These are phyloP conservation scores for Cyanoramphus novaezelandiae DNA, from an alignment of 2,113 vertebrate genomes.

Conservation along the genomic window DNA sequence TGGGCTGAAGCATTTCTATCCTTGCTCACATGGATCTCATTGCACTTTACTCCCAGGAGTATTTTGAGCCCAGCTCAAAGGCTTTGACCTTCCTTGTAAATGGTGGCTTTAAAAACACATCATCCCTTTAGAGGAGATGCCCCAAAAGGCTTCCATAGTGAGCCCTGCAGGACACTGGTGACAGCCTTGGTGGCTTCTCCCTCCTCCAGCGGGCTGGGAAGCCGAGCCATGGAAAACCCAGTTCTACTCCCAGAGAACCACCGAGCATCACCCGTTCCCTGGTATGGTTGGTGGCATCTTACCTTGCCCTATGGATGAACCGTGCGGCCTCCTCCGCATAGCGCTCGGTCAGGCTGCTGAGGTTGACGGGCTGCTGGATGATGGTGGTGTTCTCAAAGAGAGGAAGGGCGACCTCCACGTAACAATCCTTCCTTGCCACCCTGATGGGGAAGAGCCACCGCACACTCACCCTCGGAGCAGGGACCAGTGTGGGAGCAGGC, in stretches of 20 bases:
- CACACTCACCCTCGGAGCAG: accelerated
- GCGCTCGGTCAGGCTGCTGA: slow-evolving; percentile 77
- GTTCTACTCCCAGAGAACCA: neutral
- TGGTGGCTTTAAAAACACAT: neutral
- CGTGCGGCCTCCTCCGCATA: slow-evolving; percentile 75
- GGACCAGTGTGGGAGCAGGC: neutral
- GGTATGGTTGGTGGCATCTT: neutral
- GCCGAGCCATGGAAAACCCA: accelerated
- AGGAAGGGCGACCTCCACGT: slow-evolving; percentile 83
- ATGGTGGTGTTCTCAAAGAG: slow-evolving; percentile 87
- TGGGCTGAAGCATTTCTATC: neutral
- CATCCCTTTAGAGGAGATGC: neutral
- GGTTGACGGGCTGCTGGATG: slow-evolving; percentile 87
- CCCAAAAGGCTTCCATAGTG: neutral
- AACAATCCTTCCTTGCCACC: slow-evolving; percentile 68
- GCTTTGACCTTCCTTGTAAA: neutral
- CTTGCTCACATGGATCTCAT: neutral
- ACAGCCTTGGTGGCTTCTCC: neutral
- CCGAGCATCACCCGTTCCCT: accelerated
- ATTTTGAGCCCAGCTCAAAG: neutral
- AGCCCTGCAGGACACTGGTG: neutral
- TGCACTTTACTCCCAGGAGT: neutral
- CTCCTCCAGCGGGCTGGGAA: neutral
- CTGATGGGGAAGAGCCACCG: slow-evolving; percentile 6
- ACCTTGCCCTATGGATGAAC: slow-evolving; percentile 87